Conservation (phyloP, 2,797 vertebrate genomes). For the Gallinago solitaria region DNA sequence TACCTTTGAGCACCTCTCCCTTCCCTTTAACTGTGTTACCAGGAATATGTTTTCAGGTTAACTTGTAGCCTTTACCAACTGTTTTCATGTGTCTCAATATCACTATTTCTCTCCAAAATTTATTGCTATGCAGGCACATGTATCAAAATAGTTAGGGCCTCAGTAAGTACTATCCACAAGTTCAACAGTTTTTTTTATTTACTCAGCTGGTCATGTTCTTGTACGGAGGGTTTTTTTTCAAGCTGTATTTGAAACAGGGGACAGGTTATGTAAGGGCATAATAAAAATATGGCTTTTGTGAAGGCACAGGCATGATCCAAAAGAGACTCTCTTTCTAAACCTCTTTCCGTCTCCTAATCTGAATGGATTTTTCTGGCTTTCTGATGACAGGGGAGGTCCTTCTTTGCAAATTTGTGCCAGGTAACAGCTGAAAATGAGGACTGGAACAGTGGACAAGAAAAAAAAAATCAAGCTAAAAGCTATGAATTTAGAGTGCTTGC, state of each 20-base stretch:
- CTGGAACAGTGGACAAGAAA: background rate
- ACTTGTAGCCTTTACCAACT: background rate
- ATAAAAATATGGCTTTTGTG: slow-evolving; percentile 46
- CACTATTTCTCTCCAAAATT: slow-evolving; percentile 8
- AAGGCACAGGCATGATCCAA: slow-evolving; percentile 30
- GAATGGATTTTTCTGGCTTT: slow-evolving; percentile 35
- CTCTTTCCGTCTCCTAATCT: slow-evolving; percentile 33
- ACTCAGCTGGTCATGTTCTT: slow-evolving; percentile 66
- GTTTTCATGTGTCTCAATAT: slow-evolving; percentile 40
- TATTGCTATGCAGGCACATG: slow-evolving; percentile 36
- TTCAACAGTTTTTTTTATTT: slow-evolving; percentile 63
- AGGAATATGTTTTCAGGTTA: slow-evolving; percentile 58
- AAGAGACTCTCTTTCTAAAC: slow-evolving; percentile 39
- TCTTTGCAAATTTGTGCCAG: background rate
- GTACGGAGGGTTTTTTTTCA: background rate
- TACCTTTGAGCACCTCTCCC: slow-evolving; percentile 45
- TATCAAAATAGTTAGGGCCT: slow-evolving; percentile 45
- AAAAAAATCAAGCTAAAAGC: background rate
- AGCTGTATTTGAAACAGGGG: slow-evolving; percentile 38
- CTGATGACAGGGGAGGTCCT: background rate
- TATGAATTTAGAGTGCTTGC: slow-evolving; percentile 1
- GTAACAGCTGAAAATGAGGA: slow-evolving; percentile 21
- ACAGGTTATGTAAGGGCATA: slow-evolving; percentile 62
- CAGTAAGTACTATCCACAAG: slow-evolving; percentile 28
- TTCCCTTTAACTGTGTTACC: slow-evolving; percentile 21